These are phyloP conservation scores for Antigone vipio DNA, from an alignment of 2,113 vertebrate species.

Conservation along the genomic window DNA sequence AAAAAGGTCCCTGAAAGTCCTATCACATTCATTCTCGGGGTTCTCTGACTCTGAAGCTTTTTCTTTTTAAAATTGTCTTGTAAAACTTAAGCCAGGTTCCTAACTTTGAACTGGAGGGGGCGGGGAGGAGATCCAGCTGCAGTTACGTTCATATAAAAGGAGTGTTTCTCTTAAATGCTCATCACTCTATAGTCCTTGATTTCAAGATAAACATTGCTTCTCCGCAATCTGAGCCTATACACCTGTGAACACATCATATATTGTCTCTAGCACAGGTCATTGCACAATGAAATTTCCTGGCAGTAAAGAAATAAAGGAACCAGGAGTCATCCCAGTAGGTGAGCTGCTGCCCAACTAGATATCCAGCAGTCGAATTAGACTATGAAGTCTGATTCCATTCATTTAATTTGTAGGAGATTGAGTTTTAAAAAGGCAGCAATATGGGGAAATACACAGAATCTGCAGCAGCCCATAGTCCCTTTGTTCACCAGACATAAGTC, in stretches of 20 bases:
- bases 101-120: background rate
- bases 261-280: background rate
- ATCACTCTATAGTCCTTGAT: background rate
- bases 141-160: background rate
- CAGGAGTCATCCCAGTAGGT: background rate
- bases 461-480: rapidly evolving
- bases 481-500: background rate
- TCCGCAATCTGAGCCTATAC: background rate
- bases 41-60: background rate
- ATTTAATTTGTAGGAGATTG: too few relatives aligned
- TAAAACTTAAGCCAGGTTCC: background rate
- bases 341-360: background rate
- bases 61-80: background rate
- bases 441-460: rapidly evolving
- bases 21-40: background rate
- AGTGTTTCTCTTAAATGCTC: background rate
- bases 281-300: background rate
- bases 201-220: background rate
- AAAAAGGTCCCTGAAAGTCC: background rate
- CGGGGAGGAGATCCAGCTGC: background rate
- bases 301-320: background rate
- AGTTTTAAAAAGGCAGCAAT: background rate
- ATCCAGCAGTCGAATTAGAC: too few relatives aligned
- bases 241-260: background rate
- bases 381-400: rapidly evolving